Conservation (phyloP, 2,888 invertebrate genomes). For the Anthophora plumipes region DNA sequence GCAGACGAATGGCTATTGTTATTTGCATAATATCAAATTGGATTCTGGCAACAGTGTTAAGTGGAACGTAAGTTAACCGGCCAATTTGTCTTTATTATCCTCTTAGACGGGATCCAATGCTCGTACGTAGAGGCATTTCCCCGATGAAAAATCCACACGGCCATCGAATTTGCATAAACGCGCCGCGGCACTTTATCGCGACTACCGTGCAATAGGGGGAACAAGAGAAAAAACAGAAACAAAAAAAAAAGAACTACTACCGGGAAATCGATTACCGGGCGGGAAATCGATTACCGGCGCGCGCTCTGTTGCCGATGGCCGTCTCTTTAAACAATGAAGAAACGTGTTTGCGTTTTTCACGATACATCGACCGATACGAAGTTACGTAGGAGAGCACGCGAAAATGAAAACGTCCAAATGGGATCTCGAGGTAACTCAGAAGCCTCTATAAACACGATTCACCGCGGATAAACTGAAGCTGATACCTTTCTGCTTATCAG, state of each 20-base stretch:
- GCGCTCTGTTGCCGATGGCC: neutral
- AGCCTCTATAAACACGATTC: neutral
- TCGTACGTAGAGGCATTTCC: neutral
- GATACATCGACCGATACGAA: neutral
- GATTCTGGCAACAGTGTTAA: neutral
- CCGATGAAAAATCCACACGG: conserved; percentile 24
- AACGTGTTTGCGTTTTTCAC: conserved; percentile 16
- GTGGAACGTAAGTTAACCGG: neutral
- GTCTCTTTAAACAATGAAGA: conserved; percentile 41
- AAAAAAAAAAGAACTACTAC: conserved; percentile 43
- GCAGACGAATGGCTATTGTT: no score
- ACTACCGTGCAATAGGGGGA: neutral
- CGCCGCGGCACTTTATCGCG: conserved; percentile 26
- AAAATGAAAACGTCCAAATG: neutral
- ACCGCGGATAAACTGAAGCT: neutral
- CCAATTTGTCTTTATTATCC: neutral
- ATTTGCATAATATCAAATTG: neutral
- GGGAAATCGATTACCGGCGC: conserved; percentile 40
- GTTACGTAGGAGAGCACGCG: neutral
- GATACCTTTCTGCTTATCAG: neutral
- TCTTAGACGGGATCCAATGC: neutral
- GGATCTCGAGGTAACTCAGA: neutral
- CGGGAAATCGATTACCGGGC: conserved; percentile 40
- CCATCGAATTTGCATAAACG: conserved; percentile 35
- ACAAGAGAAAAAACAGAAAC: no score